Evolutionary conservation across 2,888 invertebrate species (phyloP), one percentile per base, ranked within the genome.

Genomic region (Aethes cnicana): DNA sequence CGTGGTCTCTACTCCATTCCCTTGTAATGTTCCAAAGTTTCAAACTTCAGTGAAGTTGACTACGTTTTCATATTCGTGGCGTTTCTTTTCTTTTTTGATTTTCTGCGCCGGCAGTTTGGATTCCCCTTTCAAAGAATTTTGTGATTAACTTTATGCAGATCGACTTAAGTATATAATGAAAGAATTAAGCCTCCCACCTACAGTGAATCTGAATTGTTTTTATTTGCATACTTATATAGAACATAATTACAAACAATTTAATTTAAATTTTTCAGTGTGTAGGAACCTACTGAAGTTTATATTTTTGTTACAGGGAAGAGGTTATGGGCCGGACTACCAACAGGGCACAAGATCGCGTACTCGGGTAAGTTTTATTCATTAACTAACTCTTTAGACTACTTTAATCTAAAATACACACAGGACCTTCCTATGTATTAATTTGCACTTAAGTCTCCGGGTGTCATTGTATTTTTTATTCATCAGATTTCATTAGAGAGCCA

Each of bases 281-380:
- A n/a, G n/a, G n/a, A n/a, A n/a, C n/a, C n/a, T n/a, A n/a, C n/a
- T 26, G 30, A 42, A 44, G 33, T 48, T 11, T 32, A 33, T 25
- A 53, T 49, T 52, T 61, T 78, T 73, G 61, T 80, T 76, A 7
- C 81, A 89, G 88, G 88, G 88, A 39, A 77, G 88, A 39, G 82
- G 81, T 26, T 84, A 81, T 57, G 74, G 74, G 30, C 67, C 73
- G 23, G 87, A 88, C 56, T 86, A 87, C 62, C 87, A 88, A 58
- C 87, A 83, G 54, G 88, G 86, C 62, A 82, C 81, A 25, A 74
- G 88, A 57, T 79, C 87, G 46, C 82, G 88, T 41, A 74, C 84
- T 44, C 75, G 87, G 81, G 88, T 89, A 55, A 85, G 88, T 81
- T 6, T 1, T 14, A 26, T 21, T 4, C 16, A 30, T 26, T 25